These are phyloP conservation scores for Charaxes varanes DNA, from an alignment of 1,140 invertebrate genomes.

Conservation along the genomic window DNA sequence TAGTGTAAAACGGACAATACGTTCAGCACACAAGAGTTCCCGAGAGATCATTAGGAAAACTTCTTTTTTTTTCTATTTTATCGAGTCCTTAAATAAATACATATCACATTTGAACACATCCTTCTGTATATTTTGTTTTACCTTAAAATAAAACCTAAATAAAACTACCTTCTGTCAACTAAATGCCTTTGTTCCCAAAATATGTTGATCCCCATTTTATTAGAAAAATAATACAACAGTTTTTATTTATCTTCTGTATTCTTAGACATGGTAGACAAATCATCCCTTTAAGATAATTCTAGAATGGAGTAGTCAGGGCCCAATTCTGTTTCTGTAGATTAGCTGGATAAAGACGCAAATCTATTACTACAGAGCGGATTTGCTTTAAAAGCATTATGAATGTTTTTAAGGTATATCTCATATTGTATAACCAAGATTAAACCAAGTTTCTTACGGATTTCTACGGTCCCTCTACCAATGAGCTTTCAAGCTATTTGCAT, in stretches of 20 bases:
- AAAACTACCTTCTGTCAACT: slow-evolving; percentile 33
- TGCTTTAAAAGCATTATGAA: too few relatives aligned
- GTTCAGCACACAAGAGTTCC: slow-evolving; percentile 58
- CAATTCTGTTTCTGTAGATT: too few relatives aligned
- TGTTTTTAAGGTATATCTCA: too few relatives aligned
- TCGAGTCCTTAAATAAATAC: slow-evolving; percentile 62
- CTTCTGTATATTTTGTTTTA: slow-evolving; percentile 51
- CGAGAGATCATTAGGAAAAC: slow-evolving; percentile 73
- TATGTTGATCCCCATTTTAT: slow-evolving; percentile 37
- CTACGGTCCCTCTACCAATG: too few relatives aligned
- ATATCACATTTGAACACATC: slow-evolving; percentile 73
- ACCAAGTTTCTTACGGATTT: too few relatives aligned
- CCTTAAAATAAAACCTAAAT: slow-evolving; percentile 48
- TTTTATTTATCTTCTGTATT: neutral
- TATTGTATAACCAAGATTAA: too few relatives aligned
- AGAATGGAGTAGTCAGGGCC: too few relatives aligned
- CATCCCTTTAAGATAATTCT: too few relatives aligned
- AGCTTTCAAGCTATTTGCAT: too few relatives aligned
- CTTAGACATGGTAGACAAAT: too few relatives aligned
- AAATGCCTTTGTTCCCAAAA: slow-evolving; percentile 41
- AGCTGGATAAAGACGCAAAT: too few relatives aligned
- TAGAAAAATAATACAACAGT: slow-evolving; percentile 2
- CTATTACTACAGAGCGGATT: too few relatives aligned
- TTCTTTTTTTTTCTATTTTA: slow-evolving; percentile 51
- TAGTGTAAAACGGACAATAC: slow-evolving; percentile 15